Evolutionary conservation across 35 echinoderm and acorn worm species (phyloP), one percentile per base, ranked within the genome.

Genomic region (Heliocidaris tuberculata): DNA sequence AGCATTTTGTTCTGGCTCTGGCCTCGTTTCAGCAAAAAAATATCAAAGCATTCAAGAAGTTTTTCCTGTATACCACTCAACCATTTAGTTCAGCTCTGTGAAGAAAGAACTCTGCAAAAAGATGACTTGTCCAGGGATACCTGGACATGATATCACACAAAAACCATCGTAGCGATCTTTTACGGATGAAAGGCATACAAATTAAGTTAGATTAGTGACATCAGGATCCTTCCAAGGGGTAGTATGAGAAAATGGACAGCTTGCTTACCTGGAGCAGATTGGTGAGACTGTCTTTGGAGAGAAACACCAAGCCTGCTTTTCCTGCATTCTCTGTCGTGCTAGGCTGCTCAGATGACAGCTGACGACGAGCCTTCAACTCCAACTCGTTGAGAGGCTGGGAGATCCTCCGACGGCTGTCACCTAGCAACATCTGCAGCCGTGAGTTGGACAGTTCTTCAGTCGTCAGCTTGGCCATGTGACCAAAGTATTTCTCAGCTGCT

Each of bases 361-460:
- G 98, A 48, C 95, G 97, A 90, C 96, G 96, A 70, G 97, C 98
- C 88, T 97, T 97, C 31, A 97, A 59, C 89, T 99, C 98, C 9
- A 60, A 50, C 94, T 99, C 98, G 16, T 95, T 93, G 9, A 99
- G 95, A 17, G 93, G 94, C 70, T 99, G 98, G 13, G 97, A 86
- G 48, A 78, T 52, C 29, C 96, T 47, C 48, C 95, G 85, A 0
- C 95, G 86, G 49, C 88, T 94, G 60, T 95, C 96, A 9, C 96
- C 97, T 35, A 99, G 65, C 17, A 99, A 93, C 50, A 61, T 86
- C 13, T 97, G 96, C 7, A 96, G 85, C 9, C 97, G 94, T 0
- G 96, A 96, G 21, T 89, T 54, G 59, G 96, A 95, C 5, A 99
- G 93, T 35, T 97, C 60, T 13, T 95, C 95, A 10, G 98, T 87